Conservation (phyloP, 2,888 invertebrate species). For the Omphaloscelis lunosa region DNA sequence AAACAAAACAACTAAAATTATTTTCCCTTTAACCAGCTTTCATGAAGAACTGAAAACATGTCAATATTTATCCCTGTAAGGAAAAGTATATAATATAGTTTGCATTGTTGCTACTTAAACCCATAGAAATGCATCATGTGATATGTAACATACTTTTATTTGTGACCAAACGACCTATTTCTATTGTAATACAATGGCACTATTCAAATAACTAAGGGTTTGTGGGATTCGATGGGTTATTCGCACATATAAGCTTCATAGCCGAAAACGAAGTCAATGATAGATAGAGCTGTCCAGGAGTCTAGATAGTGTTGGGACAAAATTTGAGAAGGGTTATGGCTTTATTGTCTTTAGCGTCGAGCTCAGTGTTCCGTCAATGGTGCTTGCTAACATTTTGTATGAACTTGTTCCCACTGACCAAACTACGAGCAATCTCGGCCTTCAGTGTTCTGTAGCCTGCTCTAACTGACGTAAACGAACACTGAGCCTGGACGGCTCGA, state of each 20-base stretch:
- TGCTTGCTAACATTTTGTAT: not conserved
- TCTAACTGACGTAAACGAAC: not conserved
- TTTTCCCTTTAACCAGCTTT: not conserved
- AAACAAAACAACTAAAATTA: not conserved
- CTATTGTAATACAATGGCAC: not conserved
- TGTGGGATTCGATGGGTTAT: not conserved
- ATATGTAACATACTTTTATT: not conserved
- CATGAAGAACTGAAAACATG: not conserved
- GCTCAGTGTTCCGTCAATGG: not conserved
- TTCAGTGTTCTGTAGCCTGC: not conserved
- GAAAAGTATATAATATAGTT: not conserved
- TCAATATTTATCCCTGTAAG: not conserved
- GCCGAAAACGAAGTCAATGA: too few relatives aligned
- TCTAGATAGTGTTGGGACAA: too few relatives aligned
- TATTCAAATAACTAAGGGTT: not conserved
- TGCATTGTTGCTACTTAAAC: constrained; percentile 8
- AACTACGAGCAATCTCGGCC: not conserved
- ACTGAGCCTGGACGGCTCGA: not conserved
- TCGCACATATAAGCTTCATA: not conserved
- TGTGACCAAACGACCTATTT: not conserved
- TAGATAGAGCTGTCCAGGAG: too few relatives aligned
- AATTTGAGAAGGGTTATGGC: too few relatives aligned
- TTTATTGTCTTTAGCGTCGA: not conserved
- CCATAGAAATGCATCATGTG: constrained; percentile 21
- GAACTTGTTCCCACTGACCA: not conserved